Conservation (phyloP, 2,113 vertebrate species). For the Tetraodon nigroviridis region DNA sequence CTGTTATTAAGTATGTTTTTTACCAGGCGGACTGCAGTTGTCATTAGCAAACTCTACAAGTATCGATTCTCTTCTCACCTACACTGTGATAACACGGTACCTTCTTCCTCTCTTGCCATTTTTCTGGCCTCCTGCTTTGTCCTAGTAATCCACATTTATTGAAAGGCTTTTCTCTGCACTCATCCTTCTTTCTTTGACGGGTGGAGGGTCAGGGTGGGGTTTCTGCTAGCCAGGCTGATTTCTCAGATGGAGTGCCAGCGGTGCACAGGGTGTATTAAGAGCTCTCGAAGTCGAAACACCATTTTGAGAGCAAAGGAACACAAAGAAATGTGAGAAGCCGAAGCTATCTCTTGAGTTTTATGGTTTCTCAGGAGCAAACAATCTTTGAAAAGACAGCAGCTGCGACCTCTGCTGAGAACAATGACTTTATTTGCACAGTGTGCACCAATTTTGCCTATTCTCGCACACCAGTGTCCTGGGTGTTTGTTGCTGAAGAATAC, state of each 20-base stretch:
- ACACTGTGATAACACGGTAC: constrained; percentile 31
- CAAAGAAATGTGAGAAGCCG: background rate
- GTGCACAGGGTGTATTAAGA: constrained; percentile 25
- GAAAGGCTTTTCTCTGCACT: constrained; percentile 54
- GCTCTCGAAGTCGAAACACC: constrained; percentile 43
- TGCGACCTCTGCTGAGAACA: constrained; percentile 35
- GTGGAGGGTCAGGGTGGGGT: constrained; percentile 1
- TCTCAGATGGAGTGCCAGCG: constrained; percentile 31
- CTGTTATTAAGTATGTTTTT: too few relatives aligned
- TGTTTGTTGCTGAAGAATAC: constrained; percentile 65
- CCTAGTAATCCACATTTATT: constrained; percentile 67
- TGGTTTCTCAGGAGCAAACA: background rate
- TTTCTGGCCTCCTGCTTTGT: constrained; percentile 22
- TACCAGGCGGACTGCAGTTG: too few relatives aligned
- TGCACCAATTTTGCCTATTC: constrained; percentile 51
- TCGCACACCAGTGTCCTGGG: constrained; percentile 52
- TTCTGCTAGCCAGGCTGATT: constrained; percentile 41
- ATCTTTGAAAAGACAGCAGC: background rate
- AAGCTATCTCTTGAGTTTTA: background rate
- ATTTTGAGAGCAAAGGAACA: constrained; percentile 7
- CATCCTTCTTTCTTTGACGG: constrained; percentile 1
- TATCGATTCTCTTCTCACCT: background rate
- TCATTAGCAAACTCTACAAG: too few relatives aligned
- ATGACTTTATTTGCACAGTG: constrained; percentile 39
- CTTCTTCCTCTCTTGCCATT: background rate